These are phyloP conservation scores for Bos indicus DNA, from an alignment of 2,113 vertebrate species.

Conservation along the genomic window DNA sequence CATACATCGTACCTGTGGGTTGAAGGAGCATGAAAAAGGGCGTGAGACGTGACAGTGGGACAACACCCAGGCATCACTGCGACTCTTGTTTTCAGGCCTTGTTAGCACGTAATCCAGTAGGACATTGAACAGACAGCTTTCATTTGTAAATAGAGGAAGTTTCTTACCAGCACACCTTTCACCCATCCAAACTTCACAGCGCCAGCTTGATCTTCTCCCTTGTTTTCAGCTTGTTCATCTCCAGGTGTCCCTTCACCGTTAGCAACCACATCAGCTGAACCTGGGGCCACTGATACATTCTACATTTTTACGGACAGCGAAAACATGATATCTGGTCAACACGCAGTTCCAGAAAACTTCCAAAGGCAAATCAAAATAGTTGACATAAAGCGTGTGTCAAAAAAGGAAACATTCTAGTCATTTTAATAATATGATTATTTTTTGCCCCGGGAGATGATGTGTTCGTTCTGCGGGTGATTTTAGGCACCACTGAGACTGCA, in stretches of 20 bases:
- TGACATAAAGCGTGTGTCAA: neutral
- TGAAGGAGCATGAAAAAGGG: neutral
- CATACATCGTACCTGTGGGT: constrained; percentile 95
- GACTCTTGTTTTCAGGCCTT: neutral
- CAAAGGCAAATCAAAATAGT: neutral
- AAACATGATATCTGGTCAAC: neutral
- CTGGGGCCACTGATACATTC: constrained; percentile 83
- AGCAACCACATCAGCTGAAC: constrained; percentile 80
- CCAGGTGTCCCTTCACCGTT: constrained; percentile 82
- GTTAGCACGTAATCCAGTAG: neutral
- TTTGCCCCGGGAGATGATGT: neutral
- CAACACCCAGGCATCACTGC: neutral
- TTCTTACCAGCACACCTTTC: constrained; percentile 97
- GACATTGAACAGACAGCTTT: neutral
- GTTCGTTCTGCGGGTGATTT: neutral
- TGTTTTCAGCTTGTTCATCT: constrained; percentile 83
- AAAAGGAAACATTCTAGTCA: neutral
- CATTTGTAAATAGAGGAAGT: neutral
- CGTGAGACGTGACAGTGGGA: rapidly evolving
- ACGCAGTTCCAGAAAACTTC: neutral
- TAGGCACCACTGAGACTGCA: neutral
- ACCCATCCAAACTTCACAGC: constrained; percentile 97
- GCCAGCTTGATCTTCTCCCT: constrained; percentile 80
- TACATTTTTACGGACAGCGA: constrained; percentile 60
- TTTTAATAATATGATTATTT: neutral